phyloP scores from a whole-genome alignment of 2,113 vertebrate genomes.

The Trogon surrucura region DNA sequence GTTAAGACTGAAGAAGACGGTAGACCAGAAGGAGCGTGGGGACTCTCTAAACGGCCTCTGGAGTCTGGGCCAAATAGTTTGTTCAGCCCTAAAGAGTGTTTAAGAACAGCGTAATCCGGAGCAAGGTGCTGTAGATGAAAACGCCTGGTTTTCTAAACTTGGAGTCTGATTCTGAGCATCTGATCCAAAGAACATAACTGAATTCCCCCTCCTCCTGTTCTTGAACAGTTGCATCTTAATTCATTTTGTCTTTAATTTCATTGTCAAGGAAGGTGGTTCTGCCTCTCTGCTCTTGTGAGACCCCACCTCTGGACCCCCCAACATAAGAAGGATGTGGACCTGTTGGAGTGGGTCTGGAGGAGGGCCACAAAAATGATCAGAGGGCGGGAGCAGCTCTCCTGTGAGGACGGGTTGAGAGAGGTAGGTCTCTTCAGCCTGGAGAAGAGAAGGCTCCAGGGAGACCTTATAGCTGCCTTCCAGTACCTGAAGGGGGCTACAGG shows the following conservation, averaged over 20 bases:
- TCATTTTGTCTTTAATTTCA: background rate
- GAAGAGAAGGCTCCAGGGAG: too few relatives aligned
- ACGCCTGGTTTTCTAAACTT: background rate
- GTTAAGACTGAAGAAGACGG: background rate
- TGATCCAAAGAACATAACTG: background rate
- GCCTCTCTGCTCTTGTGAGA: too few relatives aligned
- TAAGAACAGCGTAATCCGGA: background rate
- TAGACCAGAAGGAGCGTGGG: background rate
- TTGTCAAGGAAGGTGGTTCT: too few relatives aligned
- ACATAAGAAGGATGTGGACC: too few relatives aligned
- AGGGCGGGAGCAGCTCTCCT: too few relatives aligned
- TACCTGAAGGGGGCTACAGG: too few relatives aligned
- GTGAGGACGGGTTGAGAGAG: too few relatives aligned
- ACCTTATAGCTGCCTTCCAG: too few relatives aligned
- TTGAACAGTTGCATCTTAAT: background rate
- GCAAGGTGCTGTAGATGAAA: background rate
- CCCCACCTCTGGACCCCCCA: too few relatives aligned
- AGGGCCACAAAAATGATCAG: too few relatives aligned
- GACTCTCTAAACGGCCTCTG: rapidly evolving
- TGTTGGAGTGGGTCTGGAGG: too few relatives aligned
- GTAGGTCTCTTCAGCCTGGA: too few relatives aligned
- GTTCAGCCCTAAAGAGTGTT: background rate
- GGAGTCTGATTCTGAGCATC: background rate
- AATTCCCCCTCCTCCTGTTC: background rate
- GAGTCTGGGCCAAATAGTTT: background rate